These are phyloP conservation scores for Parnassius orleans DNA, from an alignment of 2,888 invertebrate genomes.

Conservation along the genomic window DNA sequence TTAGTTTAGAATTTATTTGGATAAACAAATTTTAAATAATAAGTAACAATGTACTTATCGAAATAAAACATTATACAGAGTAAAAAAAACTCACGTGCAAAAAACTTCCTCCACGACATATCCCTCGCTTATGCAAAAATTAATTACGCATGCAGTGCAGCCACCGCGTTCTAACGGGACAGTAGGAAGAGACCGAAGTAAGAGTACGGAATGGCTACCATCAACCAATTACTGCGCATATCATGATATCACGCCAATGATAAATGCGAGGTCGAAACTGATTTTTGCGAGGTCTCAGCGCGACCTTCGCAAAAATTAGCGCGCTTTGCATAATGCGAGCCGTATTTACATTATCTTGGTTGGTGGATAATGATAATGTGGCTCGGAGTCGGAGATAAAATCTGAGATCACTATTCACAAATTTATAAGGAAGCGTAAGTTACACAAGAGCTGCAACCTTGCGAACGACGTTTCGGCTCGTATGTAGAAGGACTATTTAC, in stretches of 20 bases:
- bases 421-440: slow-evolving; percentile 49
- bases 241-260: slow-evolving; percentile 69
- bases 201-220: slow-evolving; percentile 51
- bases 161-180: slow-evolving; percentile 24
- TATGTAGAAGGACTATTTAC: neutral
- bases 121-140: slow-evolving; percentile 8
- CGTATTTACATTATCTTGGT: slow-evolving; percentile 51
- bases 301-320: slow-evolving; percentile 74
- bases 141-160: slow-evolving; percentile 21
- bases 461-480: neutral
- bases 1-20: too few relatives aligned
- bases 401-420: slow-evolving; percentile 50
- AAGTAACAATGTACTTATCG: too few relatives aligned
- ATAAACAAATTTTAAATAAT: too few relatives aligned
- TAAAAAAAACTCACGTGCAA: slow-evolving; percentile 47
- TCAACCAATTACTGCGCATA: slow-evolving; percentile 61
- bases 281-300: slow-evolving; percentile 66
- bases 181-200: slow-evolving; percentile 50
- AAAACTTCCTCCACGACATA: slow-evolving; percentile 52
- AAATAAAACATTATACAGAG: slow-evolving; percentile 1
- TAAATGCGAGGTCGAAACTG: slow-evolving; percentile 69
- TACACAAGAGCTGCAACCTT: slow-evolving; percentile 12
- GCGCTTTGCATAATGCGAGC: slow-evolving; percentile 66
- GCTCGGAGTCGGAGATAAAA: slow-evolving; percentile 46
- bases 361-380: slow-evolving; percentile 52